These are phyloP conservation scores for Temnopleurus reevesii DNA, from an alignment of 53 echinoderm and acorn worm species.

Conservation along the genomic window DNA sequence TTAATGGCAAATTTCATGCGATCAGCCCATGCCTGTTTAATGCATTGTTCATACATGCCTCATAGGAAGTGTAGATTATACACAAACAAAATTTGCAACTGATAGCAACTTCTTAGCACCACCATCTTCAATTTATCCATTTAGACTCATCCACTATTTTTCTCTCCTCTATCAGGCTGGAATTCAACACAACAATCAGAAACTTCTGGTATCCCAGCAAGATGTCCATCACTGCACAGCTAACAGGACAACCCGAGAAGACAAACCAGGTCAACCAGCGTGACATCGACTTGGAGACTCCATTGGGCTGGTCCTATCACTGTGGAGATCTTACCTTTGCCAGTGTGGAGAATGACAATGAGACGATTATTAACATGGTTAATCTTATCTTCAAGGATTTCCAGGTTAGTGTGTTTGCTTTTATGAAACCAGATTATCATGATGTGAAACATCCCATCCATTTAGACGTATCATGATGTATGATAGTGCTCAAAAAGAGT, in stretches of 20 bases:
- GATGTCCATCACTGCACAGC: not conserved
- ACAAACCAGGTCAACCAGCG: not conserved
- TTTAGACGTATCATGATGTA: no score
- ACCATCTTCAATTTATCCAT: no score
- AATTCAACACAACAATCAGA: not conserved
- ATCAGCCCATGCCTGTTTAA: no score
- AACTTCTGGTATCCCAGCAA: conserved; percentile 6
- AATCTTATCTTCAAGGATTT: conserved; percentile 60
- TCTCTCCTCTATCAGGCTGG: not conserved
- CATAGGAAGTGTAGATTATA: no score
- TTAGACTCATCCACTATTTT: no score
- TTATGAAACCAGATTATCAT: no score
- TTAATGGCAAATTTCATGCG: no score
- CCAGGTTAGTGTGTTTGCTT: conserved; percentile 62
- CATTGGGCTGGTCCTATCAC: conserved; percentile 75
- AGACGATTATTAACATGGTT: not conserved
- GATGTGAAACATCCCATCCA: no score
- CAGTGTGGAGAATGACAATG: not conserved
- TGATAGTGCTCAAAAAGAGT: no score
- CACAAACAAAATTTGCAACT: no score
- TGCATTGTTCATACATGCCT: no score
- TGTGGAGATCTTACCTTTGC: conserved; percentile 50
- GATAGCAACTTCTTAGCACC: no score
- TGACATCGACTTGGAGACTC: conserved; percentile 45
- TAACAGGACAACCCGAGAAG: not conserved